These are phyloP conservation scores for Falcunculus frontatus DNA, from an alignment of 2,113 vertebrate genomes.

Conservation along the genomic window DNA sequence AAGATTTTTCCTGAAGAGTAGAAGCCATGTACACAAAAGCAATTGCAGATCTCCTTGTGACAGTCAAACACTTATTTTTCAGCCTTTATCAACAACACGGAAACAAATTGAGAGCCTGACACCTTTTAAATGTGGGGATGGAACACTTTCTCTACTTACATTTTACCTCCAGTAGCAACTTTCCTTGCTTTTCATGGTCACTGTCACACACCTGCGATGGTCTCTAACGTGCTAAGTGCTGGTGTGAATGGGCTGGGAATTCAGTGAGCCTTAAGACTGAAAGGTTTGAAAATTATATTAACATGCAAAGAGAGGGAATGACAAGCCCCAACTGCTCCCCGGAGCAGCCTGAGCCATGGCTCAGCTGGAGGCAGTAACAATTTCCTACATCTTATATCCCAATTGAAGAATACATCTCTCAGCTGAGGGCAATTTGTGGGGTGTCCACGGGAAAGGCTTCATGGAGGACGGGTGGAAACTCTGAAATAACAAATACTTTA, in stretches of 20 bases:
- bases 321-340: constrained; percentile 29
- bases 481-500: background rate
- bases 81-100: background rate
- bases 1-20: background rate
- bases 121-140: background rate
- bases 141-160: background rate
- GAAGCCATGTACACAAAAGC: background rate
- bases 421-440: background rate
- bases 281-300: background rate
- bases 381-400: background rate
- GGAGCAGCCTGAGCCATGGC: background rate
- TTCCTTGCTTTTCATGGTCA: background rate
- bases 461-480: background rate
- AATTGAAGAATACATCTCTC: background rate
- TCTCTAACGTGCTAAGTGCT: background rate
- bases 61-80: background rate
- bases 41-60: background rate
- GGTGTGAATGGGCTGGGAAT: background rate
- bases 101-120: background rate
- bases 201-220: background rate
- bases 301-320: background rate
- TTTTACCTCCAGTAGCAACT: background rate
- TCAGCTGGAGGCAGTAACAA: background rate
- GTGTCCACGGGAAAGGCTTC: background rate
- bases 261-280: background rate